Base-by-base conservation (phyloP, 1,140 invertebrate species). In the Microplitis demolitor region DNA sequence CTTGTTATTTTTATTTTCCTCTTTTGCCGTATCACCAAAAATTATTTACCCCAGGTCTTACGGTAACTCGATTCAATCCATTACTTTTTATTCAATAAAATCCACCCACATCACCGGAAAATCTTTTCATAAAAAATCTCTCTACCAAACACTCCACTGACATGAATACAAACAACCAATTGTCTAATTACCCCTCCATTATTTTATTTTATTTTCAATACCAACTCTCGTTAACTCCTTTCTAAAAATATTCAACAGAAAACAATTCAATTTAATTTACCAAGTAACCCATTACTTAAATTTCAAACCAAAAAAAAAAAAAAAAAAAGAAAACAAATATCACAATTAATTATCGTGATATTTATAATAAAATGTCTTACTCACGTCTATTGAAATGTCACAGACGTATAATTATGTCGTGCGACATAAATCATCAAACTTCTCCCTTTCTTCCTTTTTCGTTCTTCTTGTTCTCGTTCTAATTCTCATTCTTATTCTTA, bases 371-470 rank as follows among this genome's bases (percentile, higher is more conserved):
- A 61, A 68, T 35, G 66, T 35, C 53, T n/a, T 13, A 56, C 24
- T 24, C 24, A 45, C 14, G 37, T 70, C 45, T 71, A 71, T 71
- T 71, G 62, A 63, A 51, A 71, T 31, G 60, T 63, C 33, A 61
- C 6, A 63, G 69, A 53, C 45, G 37, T 35, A 16, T 39, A 45
- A 64, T 64, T 64, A 64, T 64, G 62, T 64, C 62, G 62, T 64
- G 69, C 50, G 61, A 71, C 61, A 62, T 71, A 60, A 71, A 71
- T 71, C 58, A 62, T 33, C 31, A 51, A 53, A 24, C 39, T 31
- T 11, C 16, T 37, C 60, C 33, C 50, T 34, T 62, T 63, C 58
- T 62, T 24, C 31, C 33, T 33, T 45, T 33, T 60, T 35, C 54
- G 31, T 31, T 56, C 35, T 58, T 53, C 58, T 51, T 6, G 0